phyloP scores from a whole-genome alignment of 2,797 vertebrate genomes.

The Sebastes kiyomatsui region DNA sequence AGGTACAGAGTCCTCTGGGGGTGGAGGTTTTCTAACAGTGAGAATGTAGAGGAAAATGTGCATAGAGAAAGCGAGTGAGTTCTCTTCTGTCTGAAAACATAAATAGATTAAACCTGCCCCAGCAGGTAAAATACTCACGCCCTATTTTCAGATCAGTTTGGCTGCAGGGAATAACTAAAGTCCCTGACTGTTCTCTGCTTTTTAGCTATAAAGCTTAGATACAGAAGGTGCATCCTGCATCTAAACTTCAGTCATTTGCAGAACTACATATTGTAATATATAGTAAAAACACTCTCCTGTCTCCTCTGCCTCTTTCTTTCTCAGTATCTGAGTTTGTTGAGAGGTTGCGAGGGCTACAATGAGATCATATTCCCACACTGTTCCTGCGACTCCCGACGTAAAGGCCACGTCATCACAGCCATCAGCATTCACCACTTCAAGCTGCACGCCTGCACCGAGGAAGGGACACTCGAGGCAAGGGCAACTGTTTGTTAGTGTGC shows the following conservation, averaged over 20 bases:
- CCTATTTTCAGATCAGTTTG: not conserved
- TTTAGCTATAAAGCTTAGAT: not conserved
- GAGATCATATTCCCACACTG: constrained; percentile 97
- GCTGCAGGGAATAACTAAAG: not conserved
- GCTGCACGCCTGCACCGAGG: constrained; percentile 94
- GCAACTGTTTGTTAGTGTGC: not conserved
- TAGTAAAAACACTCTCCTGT: not conserved
- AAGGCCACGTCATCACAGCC: constrained; percentile 94
- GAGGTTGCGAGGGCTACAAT: constrained; percentile 94
- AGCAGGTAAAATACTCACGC: not conserved
- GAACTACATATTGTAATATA: not conserved
- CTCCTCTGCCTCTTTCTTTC: not conserved
- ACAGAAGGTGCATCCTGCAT: not conserved
- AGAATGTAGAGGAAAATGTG: not conserved
- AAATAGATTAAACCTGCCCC: not conserved
- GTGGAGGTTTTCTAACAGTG: not conserved
- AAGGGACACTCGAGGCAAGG: constrained; percentile 91
- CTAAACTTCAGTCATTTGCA: not conserved
- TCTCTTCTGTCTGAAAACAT: not conserved
- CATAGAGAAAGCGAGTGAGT: not conserved
- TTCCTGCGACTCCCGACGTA: constrained; percentile 93
- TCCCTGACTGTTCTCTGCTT: not conserved
- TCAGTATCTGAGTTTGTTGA: constrained; percentile 91
- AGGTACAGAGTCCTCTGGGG: not conserved
- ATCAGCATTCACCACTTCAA: constrained; percentile 96